Percentiles rank a stretch among this genome's conserved stretches.
These are phyloP conservation scores for Euzophera pinguis DNA, from an alignment of 2,888 invertebrate genomes.

Conservation along the genomic window DNA sequence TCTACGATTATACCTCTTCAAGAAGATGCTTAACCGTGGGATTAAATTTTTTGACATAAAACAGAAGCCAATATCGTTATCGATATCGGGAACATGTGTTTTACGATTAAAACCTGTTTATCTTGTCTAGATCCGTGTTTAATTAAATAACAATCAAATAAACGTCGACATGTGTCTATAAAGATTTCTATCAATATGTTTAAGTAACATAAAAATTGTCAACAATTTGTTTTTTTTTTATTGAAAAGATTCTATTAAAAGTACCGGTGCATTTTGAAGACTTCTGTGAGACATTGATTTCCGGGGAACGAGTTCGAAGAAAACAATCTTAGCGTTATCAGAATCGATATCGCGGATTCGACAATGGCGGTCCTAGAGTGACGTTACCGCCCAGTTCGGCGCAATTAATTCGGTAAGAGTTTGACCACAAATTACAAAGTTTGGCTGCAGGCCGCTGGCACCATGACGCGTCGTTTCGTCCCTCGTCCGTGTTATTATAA, in stretches of 20 bases:
- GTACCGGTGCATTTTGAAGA: background rate
- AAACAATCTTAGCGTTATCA: conserved; percentile 23
- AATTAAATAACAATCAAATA: conserved; percentile 7
- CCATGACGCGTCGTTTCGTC: conserved; percentile 68
- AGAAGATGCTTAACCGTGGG: too few relatives aligned
- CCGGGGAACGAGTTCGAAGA: conserved; percentile 20
- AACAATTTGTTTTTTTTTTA: background rate
- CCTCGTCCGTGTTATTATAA: conserved; percentile 75
- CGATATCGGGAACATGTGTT: background rate
- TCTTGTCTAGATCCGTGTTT: conserved; percentile 7
- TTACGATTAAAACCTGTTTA: conserved; percentile 3
- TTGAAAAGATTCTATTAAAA: background rate
- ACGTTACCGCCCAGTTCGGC: conserved; percentile 69
- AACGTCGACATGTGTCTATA: background rate
- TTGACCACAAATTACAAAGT: conserved; percentile 24
- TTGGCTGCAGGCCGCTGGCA: conserved; percentile 45
- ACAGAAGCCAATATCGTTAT: background rate
- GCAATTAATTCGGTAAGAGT: conserved; percentile 74
- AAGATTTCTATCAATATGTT: conserved; percentile 11
- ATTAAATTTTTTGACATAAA: background rate
- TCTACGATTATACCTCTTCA: background rate
- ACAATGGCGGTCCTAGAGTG: conserved; percentile 48
- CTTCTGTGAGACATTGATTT: conserved; percentile 14
- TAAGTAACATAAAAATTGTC: background rate
- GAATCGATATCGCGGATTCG: conserved; percentile 36